Base-by-base conservation (phyloP, 1,140 invertebrate species). In the Trichoplusia ni region DNA sequence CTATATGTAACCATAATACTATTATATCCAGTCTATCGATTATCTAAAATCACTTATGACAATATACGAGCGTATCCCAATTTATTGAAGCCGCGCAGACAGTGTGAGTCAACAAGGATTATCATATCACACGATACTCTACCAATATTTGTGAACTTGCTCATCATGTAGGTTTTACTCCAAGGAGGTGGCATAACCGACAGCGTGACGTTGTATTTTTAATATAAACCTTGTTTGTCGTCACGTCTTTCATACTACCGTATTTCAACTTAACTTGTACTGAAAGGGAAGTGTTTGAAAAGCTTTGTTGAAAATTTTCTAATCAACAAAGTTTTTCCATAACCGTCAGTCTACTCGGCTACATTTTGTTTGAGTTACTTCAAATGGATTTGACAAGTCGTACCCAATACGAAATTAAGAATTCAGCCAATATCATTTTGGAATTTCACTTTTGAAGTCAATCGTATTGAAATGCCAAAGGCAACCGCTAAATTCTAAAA, bases 291-390 rank as follows among this genome's bases (percentile, higher is more conserved):
- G 51, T 51, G 25, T 60, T 66, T 23, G 18, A 60, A 23, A 53
- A 42, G 13, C 31, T 62, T 49, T 44, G 13, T 44, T 14, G 18
- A 9, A 21, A 61, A 21, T 64, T 64, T n/a, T 49, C 13, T 46
- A 67, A 71, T 71, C 42, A 62, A 53, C 42, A 58, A 71, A 71
- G 61, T 71, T 71, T 71, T 71, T 65, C 65, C 65, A 71, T 71
- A 67, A 71, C 65, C 51, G 58, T 61, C 60, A 58, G 23, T 7
- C 29, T 51, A 23, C 27, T 58, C 37, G 38, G 4, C 38, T 33
- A 58, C 49, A 46, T 65, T n/a, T 64, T 62, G 42, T 67, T 71
- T 71, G 69, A 71, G 49, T 58, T 61, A 11, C 56, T 47, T 58
- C 61, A 62, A 67, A 61, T 61, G 47, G 47, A 54, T 47, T 67